phyloP scores from a whole-genome alignment of 2,797 vertebrate genomes.

The Hypotaenidia okinawae region DNA sequence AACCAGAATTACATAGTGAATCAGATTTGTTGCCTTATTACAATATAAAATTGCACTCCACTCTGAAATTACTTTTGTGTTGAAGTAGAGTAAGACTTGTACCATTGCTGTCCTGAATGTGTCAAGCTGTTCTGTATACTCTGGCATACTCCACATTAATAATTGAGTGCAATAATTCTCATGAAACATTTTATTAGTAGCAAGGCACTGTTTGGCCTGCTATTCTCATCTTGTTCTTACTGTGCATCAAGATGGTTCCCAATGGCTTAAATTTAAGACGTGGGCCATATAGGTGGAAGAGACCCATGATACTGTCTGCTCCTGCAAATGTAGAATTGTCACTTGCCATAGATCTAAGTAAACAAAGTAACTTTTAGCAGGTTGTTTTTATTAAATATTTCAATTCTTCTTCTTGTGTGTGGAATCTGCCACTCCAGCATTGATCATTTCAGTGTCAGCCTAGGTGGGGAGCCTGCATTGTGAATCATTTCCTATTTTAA shows the following conservation, averaged over 20 bases:
- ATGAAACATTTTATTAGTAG: neutral
- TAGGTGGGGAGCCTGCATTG: conserved; percentile 44
- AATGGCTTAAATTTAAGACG: neutral
- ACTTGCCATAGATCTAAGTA: neutral
- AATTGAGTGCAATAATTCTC: neutral
- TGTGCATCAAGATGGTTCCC: neutral
- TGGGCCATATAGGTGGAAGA: neutral
- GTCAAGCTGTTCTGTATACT: neutral
- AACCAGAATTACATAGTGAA: neutral
- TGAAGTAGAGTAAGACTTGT: neutral
- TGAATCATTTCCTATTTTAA: conserved; percentile 68
- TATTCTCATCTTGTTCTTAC: neutral
- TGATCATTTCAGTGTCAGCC: conserved; percentile 41
- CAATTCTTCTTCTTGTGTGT: conserved; percentile 40
- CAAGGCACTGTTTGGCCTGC: neutral
- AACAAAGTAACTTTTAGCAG: conserved; percentile 48
- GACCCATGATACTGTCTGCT: neutral
- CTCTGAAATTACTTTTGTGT: neutral
- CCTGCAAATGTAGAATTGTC: neutral
- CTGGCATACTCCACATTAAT: neutral
- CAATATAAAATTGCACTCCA: neutral
- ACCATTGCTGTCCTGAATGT: neutral
- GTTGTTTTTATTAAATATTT: conserved; percentile 50
- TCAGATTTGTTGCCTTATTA: neutral
- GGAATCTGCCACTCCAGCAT: conserved; percentile 19